These are phyloP conservation scores for Pao palembangensis DNA, from an alignment of 2,113 vertebrate genomes.

Conservation along the genomic window DNA sequence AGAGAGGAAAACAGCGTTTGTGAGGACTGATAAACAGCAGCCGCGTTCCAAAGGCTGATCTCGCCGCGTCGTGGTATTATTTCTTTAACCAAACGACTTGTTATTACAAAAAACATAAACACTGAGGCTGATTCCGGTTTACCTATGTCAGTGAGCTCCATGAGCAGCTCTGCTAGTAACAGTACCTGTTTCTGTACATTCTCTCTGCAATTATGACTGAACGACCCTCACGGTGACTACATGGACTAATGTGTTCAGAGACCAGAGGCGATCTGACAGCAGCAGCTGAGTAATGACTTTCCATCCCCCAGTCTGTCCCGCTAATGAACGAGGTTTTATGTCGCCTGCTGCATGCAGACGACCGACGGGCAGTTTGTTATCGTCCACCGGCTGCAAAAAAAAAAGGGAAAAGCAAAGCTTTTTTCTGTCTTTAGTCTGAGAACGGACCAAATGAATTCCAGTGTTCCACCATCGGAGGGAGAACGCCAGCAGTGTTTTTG, in stretches of 20 bases:
- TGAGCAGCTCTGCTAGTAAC: too few relatives aligned
- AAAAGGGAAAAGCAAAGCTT: too few relatives aligned
- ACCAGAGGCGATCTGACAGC: constrained; percentile 28
- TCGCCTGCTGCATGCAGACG: background rate
- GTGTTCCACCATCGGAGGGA: background rate
- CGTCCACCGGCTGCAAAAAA: too few relatives aligned
- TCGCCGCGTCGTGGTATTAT: too few relatives aligned
- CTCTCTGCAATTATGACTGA: constrained; percentile 59
- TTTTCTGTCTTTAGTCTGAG: background rate
- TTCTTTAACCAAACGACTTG: too few relatives aligned
- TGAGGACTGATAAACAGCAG: too few relatives aligned
- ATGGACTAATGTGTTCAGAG: constrained; percentile 60
- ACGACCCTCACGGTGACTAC: constrained; percentile 54
- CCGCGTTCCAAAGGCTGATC: too few relatives aligned
- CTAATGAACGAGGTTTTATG: background rate
- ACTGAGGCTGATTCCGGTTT: too few relatives aligned
- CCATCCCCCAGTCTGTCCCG: constrained; percentile 8
- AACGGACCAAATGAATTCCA: constrained; percentile 3
- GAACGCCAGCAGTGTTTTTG: constrained; percentile 34
- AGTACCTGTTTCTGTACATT: constrained; percentile 30
- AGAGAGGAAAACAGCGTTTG: background rate
- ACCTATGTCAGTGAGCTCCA: too few relatives aligned
- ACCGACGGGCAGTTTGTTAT: background rate
- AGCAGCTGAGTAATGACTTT: constrained; percentile 23
- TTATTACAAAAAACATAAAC: too few relatives aligned